Percentiles rank a stretch among this genome's conserved stretches.
Conservation (phyloP, 2,888 invertebrate genomes). For the Drosophila leonis region DNA sequence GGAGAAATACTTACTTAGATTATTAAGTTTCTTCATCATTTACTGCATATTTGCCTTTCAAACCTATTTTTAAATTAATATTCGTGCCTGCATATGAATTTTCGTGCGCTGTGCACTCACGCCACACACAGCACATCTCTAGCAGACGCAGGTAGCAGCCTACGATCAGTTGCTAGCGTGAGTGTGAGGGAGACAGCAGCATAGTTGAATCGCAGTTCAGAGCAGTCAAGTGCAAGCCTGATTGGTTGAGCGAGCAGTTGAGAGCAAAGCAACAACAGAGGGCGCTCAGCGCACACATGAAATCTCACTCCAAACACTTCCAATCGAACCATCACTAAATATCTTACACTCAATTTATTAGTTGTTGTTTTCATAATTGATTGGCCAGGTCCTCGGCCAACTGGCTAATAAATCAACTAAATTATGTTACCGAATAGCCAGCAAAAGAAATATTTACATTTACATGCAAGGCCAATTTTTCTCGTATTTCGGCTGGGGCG, state of each 20-base stretch:
- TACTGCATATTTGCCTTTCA: neutral
- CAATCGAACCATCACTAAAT: slow-evolving; percentile 14
- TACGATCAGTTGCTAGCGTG: neutral
- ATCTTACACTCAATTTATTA: slow-evolving; percentile 1
- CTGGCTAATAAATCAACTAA: slow-evolving; percentile 56
- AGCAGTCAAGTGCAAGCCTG: slow-evolving; percentile 1
- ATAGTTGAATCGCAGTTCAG: neutral
- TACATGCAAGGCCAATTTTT: slow-evolving; percentile 36
- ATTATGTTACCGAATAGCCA: slow-evolving; percentile 46
- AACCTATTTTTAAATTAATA: neutral
- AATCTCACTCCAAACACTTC: too few relatives aligned
- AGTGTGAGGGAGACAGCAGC: neutral
- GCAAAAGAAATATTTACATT: slow-evolving; percentile 52
- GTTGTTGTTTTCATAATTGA: slow-evolving; percentile 36
- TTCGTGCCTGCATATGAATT: neutral
- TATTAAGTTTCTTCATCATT: neutral
- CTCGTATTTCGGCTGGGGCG: slow-evolving; percentile 2
- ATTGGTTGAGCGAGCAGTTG: slow-evolving; percentile 1
- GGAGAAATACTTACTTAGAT: neutral
- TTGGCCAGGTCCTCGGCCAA: slow-evolving; percentile 24
- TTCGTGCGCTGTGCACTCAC: neutral
- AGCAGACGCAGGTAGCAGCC: neutral
- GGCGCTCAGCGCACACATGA: neutral
- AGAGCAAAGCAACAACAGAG: neutral
- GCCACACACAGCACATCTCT: neutral